A percentile compares a stretch with the other conserved stretches of the same genome.
Evolutionary conservation across 2,888 invertebrate species (phyloP).

Genomic region (Apamea anceps): DNA sequence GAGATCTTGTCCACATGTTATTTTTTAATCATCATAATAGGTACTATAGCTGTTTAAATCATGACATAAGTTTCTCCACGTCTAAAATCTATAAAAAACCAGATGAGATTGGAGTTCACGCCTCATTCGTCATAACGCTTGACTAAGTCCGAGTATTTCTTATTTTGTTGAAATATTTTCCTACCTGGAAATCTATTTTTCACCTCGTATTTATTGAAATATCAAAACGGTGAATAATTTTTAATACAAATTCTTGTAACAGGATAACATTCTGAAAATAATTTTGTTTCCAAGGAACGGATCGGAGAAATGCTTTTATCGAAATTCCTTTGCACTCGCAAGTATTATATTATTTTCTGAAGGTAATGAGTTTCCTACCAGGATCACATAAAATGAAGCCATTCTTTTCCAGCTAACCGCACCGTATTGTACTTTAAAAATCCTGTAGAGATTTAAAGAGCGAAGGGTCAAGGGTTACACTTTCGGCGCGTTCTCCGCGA

Average conservation of each 20-base stretch:
- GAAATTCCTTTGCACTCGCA: neutral
- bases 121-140: conserved; percentile 40
- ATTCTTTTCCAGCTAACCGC: conserved; percentile 25
- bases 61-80: neutral
- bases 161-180: conserved; percentile 31
- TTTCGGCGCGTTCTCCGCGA: conserved; percentile 49
- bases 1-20: neutral
- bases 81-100: conserved; percentile 15
- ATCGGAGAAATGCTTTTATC: neutral
- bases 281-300: conserved; percentile 19
- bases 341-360: neutral
- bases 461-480: conserved; percentile 46
- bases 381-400: conserved; percentile 36
- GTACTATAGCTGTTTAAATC: neutral
- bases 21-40: conserved; percentile 7
- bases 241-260: conserved; percentile 8
- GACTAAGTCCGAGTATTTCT: conserved; percentile 33
- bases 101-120: conserved; percentile 42
- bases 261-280: neutral
- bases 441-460: conserved; percentile 40
- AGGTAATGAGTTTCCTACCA: conserved; percentile 22
- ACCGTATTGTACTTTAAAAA: conserved; percentile 36
- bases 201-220: neutral
- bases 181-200: conserved; percentile 18
- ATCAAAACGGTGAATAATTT: neutral